A percentile compares a stretch with the other conserved stretches of the same genome.
These are phyloP conservation scores for Enteromius unitaeniatus DNA, from an alignment of 2,797 vertebrate species.

Conservation along the genomic window DNA sequence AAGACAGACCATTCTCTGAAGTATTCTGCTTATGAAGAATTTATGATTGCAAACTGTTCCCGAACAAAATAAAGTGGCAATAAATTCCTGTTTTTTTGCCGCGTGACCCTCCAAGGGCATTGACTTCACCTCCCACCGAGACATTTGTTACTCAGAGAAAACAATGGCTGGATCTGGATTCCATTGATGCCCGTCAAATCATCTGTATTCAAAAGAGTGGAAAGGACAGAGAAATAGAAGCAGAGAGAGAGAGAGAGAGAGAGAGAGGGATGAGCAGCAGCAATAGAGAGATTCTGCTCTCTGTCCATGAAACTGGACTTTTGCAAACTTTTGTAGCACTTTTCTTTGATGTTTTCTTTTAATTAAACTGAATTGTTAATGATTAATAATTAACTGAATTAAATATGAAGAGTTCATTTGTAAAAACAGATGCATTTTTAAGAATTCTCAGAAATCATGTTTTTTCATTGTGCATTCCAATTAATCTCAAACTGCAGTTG, in stretches of 20 bases:
- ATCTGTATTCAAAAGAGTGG: slow-evolving; percentile 85
- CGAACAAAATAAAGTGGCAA: slow-evolving; percentile 91
- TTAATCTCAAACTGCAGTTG: too few relatives aligned
- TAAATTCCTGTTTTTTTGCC: slow-evolving; percentile 84
- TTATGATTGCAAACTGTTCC: slow-evolving; percentile 95
- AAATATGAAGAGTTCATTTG: too few relatives aligned
- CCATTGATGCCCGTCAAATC: slow-evolving; percentile 83
- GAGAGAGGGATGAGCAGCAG: slow-evolving; percentile 15
- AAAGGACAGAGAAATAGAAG: slow-evolving; percentile 55
- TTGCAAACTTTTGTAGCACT: neutral
- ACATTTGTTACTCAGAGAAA: slow-evolving; percentile 88
- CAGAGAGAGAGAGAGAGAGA: slow-evolving; percentile 34
- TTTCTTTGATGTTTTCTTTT: neutral
- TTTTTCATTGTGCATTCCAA: too few relatives aligned
- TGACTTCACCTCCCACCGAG: slow-evolving; percentile 86
- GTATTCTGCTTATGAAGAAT: slow-evolving; percentile 97
- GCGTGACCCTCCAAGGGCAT: slow-evolving; percentile 88
- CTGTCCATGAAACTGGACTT: slow-evolving; percentile 27
- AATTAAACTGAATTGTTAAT: neutral
- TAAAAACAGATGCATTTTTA: too few relatives aligned
- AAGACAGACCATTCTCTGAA: slow-evolving; percentile 96
- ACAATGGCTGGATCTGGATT: slow-evolving; percentile 84
- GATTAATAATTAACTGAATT: neutral
- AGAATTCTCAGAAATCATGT: too few relatives aligned
- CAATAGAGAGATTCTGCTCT: neutral